Conservation (phyloP, 2,113 vertebrate genomes). For the Eidolon helvum region DNA sequence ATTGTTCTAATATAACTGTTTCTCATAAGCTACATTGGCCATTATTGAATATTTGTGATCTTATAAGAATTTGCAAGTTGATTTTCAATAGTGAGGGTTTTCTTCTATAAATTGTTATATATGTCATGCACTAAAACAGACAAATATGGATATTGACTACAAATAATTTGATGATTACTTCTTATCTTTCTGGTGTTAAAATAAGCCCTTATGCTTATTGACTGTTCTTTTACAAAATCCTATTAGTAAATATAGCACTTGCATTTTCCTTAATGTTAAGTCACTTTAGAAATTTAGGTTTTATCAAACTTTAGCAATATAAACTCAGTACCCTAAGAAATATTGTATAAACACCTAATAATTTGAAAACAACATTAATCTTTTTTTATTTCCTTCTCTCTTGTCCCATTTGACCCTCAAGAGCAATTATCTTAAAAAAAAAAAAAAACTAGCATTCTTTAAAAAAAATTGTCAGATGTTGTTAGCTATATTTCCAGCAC, state of each 20-base stretch:
- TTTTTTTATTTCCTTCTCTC: background rate
- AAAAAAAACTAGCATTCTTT: background rate
- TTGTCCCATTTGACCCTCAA: background rate
- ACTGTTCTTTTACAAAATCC: background rate
- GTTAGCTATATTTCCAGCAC: background rate
- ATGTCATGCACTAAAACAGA: background rate
- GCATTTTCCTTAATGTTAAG: slow-evolving; percentile 20
- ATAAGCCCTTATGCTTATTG: background rate
- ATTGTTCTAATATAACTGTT: background rate
- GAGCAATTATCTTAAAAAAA: background rate
- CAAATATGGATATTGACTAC: background rate
- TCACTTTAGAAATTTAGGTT: background rate
- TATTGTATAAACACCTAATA: background rate
- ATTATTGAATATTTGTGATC: background rate
- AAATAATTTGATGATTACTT: background rate
- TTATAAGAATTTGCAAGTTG: slow-evolving; percentile 35
- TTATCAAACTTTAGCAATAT: slow-evolving; percentile 20
- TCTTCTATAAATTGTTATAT: background rate
- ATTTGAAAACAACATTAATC: background rate
- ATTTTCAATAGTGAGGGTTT: slow-evolving; percentile 28
- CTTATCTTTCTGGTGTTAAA: background rate
- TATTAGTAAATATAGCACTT: background rate
- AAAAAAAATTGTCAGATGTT: background rate
- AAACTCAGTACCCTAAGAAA: background rate
- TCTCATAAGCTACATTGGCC: background rate